Base-by-base conservation (phyloP, 92 coral and sea anemone species). In the Plumapathes pennacea region DNA sequence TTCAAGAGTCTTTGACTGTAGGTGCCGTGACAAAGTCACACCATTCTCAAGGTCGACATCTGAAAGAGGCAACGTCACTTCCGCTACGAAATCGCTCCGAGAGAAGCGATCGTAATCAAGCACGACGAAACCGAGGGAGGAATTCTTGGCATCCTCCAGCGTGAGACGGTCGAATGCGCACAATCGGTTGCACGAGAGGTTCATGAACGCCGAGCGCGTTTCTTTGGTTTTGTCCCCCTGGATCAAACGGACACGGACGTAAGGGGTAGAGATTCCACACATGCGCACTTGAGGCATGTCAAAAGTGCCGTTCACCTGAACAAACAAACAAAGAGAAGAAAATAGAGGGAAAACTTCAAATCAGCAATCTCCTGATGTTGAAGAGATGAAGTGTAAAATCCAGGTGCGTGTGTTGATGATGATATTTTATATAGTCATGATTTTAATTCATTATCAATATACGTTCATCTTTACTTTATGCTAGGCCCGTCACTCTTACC, bases 21-120 rank as follows among this genome's bases (percentile, higher is more conserved):
- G 77, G 57, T 91, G 84, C 61, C 81, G 72, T 56, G 83, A 65
- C 21, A 91, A 39, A 1, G 92, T 91, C 30, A 82, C 90, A 4
- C 96, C 97, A 34, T 71, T 82, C 6, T 39, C 74, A 14, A 91
- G 54, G 31, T 91, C 59, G 14, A 91, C 71, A 0, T 84, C 96
- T 7, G 80, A 67, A 31, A 91, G 76, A 12, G 82, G 72, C 13
- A 91, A 26, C 50, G 74, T 47, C 48, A 88, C 75, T 32, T 88
- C 96, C 2, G 97, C 97, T 13, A 91, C 84, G 45, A 88, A 91
- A 52, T 91, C 97, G 55, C 96, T 91, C 46, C 97, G 91, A 5
- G 97, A 91, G 37, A 91, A 91, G 29, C 80, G 78, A 65, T 91
- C 97, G 21, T 83, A 91, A 52, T 91, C 96, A 12, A 91, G 84